Evolutionary conservation across 2,113 vertebrate species (phyloP), one percentile per base, ranked within the genome.

Genomic region (Crotalus tigris): DNA sequence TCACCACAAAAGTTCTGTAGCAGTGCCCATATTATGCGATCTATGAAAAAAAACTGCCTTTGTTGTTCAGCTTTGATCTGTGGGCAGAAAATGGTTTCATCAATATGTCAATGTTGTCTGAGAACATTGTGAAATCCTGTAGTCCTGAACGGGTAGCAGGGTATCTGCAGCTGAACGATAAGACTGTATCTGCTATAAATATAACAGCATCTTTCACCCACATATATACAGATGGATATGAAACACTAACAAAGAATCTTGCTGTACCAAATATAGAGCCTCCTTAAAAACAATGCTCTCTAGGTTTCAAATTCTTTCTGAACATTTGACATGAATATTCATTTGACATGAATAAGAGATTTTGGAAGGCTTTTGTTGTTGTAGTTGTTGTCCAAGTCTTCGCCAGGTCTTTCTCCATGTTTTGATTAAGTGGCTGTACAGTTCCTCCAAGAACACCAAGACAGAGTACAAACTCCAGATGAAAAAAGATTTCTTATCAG

Each of bases 91-190:
- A 54, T 59, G 49, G 88, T 92, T 90, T 90, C 69, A 85, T 92
- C 88, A 92, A 92, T 90, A 21, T 90, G 54, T 90, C 88, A 92
- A 59, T 75, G 58, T 85, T 90, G 88, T 90, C 29, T 58, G 92
- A 53, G 29, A 59, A 58, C 54, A 85, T 61, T 92, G 39, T 85
- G 69, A 90, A 90, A 85, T 75, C 54, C 69, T 33, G 75, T 39
- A 58, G 44, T 58, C 55, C 69, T 90, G 85, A 92, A 46, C 88
- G 49, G 69, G 54, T 92, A 90, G 92, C 64, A 85, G 88, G 69
- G 44, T 85, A 92, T 92, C 92, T 92, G 92, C 89, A 58, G 55
- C 26, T 33, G 88, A 85, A 92, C 11, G 88, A 92, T 92, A 92
- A 92, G 54, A 90, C 69, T 57, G 26, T 90, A 85, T 90, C 64